These are phyloP conservation scores for Eurystomus glaucurus DNA, from an alignment of 2,797 vertebrate genomes.

Conservation along the genomic window DNA sequence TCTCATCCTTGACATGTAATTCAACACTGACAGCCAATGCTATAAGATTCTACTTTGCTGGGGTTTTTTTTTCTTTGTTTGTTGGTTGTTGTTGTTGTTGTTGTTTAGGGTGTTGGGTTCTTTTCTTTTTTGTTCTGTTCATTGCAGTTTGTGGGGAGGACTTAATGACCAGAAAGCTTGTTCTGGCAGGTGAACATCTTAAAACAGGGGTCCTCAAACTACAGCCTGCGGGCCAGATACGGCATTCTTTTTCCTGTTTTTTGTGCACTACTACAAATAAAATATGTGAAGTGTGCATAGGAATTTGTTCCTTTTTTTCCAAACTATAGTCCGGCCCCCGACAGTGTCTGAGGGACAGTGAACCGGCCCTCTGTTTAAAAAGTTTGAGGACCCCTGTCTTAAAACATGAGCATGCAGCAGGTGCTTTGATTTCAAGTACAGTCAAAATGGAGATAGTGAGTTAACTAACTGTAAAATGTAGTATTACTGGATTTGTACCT, in stretches of 20 bases:
- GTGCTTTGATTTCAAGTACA: neutral
- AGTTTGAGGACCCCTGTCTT: neutral
- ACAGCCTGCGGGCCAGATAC: no score
- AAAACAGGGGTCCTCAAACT: neutral
- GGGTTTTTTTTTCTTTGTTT: neutral
- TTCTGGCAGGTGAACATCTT: neutral
- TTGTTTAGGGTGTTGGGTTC: neutral
- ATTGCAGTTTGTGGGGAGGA: neutral
- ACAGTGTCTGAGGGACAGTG: no score
- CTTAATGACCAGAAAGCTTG: neutral
- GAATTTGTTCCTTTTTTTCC: no score
- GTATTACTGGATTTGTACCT: neutral
- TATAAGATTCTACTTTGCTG: neutral
- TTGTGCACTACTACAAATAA: no score
- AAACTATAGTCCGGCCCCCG: no score
- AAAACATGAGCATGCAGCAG: neutral
- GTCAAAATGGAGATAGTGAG: neutral
- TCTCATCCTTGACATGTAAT: neutral
- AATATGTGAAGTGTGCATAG: no score
- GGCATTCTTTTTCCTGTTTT: no score
- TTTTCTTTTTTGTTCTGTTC: neutral
- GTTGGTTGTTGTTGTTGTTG: neutral
- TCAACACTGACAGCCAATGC: neutral
- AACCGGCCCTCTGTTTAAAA: no score
- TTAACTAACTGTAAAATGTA: neutral